phyloP scores from a whole-genome alignment of 2,113 vertebrate species.

The Meriones unguiculatus region DNA sequence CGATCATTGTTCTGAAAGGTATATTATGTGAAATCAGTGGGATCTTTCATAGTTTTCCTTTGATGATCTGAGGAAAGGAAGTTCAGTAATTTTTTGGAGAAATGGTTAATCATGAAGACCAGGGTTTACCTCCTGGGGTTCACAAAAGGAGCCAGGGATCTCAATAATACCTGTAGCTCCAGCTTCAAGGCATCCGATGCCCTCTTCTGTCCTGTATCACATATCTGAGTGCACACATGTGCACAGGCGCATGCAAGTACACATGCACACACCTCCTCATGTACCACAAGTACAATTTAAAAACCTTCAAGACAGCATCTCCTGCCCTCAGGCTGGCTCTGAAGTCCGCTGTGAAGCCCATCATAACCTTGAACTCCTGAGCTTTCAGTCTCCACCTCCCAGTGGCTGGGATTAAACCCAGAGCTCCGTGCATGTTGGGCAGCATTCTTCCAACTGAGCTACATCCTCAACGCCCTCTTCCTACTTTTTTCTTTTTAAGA shows the following conservation, averaged over 20 bases:
- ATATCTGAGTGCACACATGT: neutral
- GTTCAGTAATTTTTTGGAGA: neutral
- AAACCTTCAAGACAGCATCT: neutral
- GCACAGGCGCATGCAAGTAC: no score
- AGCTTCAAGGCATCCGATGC: neutral
- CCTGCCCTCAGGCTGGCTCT: neutral
- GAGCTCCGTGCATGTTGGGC: neutral
- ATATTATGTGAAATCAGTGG: neutral
- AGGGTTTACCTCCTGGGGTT: neutral
- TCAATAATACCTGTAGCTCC: neutral
- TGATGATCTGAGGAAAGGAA: neutral
- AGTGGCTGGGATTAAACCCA: neutral
- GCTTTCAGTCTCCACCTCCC: neutral
- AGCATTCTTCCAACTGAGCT: neutral
- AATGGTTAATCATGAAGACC: neutral
- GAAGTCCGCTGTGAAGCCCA: neutral
- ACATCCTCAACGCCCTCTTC: neutral
- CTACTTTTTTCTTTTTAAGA: neutral
- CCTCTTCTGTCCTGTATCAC: neutral
- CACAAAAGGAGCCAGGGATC: neutral
- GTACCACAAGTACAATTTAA: neutral
- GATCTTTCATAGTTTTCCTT: neutral
- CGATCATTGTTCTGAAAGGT: neutral
- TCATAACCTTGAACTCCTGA: neutral
- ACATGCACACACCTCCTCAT: no score